These are phyloP conservation scores for Pachliopta kotzebuea DNA, from an alignment of 2,888 invertebrate species.

Conservation along the genomic window DNA sequence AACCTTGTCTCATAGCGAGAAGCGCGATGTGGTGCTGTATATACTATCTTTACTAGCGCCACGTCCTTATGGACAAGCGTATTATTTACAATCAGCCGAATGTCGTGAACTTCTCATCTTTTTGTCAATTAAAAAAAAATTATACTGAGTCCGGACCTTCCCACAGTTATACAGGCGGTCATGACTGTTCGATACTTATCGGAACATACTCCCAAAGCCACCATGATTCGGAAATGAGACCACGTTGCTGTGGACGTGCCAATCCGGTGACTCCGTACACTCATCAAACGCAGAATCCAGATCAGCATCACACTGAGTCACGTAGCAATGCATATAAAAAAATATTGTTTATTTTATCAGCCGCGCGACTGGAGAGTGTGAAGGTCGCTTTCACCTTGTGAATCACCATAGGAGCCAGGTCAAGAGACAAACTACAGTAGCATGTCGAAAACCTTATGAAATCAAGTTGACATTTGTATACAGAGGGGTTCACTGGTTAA, in stretches of 20 bases:
- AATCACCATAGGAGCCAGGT: slow-evolving; percentile 42
- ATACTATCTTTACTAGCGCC: too few relatives aligned
- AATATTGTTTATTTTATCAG: slow-evolving; percentile 50
- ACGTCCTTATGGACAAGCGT: too few relatives aligned
- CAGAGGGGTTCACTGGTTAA: too few relatives aligned
- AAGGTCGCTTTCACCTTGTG: slow-evolving; percentile 65
- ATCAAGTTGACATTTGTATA: slow-evolving; percentile 7
- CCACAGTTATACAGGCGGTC: background rate
- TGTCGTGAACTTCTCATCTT: too few relatives aligned
- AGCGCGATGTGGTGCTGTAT: too few relatives aligned
- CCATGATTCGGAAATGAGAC: slow-evolving; percentile 22
- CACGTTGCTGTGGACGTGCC: slow-evolving; percentile 12
- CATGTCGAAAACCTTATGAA: slow-evolving; percentile 38
- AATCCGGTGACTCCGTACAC: slow-evolving; percentile 17
- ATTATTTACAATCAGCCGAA: too few relatives aligned
- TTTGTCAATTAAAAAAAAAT: too few relatives aligned
- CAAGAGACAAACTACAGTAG: slow-evolving; percentile 23
- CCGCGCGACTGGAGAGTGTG: slow-evolving; percentile 41
- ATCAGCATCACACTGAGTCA: slow-evolving; percentile 46
- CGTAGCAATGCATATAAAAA: slow-evolving; percentile 38
- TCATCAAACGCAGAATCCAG: slow-evolving; percentile 30
- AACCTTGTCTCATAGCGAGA: too few relatives aligned
- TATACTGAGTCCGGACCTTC: too few relatives aligned
- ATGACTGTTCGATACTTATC: slow-evolving; percentile 9
- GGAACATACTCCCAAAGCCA: background rate